Percentiles rank a stretch among this genome's conserved stretches.
Evolutionary conservation across 92 coral and sea anemone genomes (phyloP).

Genomic region (Pocillopora grandis): DNA sequence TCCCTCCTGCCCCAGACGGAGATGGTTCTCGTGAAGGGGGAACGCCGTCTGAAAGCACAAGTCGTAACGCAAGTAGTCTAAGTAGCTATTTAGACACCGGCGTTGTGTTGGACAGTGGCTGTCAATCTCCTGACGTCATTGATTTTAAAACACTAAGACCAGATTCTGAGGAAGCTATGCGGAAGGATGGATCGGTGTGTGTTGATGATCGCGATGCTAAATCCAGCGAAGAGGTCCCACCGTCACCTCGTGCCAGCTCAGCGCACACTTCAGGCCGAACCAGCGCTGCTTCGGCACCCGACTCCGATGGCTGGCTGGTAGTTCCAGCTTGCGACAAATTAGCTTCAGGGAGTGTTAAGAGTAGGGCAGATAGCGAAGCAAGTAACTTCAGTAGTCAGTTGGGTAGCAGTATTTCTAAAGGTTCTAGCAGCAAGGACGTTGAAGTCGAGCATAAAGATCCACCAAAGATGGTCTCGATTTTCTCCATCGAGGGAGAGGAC

Average conservation of each 20-base stretch:
- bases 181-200: slow-evolving; percentile 13
- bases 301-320: slow-evolving; percentile 70
- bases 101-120: slow-evolving; percentile 63
- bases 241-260: slow-evolving; percentile 42
- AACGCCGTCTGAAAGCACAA: slow-evolving; percentile 41
- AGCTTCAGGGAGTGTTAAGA: slow-evolving; percentile 15
- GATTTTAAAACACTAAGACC: slow-evolving; percentile 28
- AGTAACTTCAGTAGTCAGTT: slow-evolving; percentile 74
- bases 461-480: slow-evolving; percentile 63
- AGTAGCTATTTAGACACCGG: slow-evolving; percentile 80
- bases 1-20: slow-evolving; percentile 82
- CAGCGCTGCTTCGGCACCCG: slow-evolving; percentile 63
- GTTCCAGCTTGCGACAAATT: slow-evolving; percentile 52
- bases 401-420: slow-evolving; percentile 69
- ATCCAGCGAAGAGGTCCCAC: slow-evolving; percentile 19
- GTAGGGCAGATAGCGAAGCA: slow-evolving; percentile 69
- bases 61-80: slow-evolving; percentile 65
- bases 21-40: slow-evolving; percentile 24
- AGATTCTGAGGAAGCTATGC: slow-evolving; percentile 22
- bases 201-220: slow-evolving; percentile 22
- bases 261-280: slow-evolving; percentile 56
- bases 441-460: slow-evolving; percentile 42
- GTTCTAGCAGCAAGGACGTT: slow-evolving; percentile 57
- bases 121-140: slow-evolving; percentile 46
- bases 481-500: slow-evolving; percentile 75